Evolutionary conservation across 2,113 vertebrate species (phyloP).

Genomic region (Lophotis ruficrista): DNA sequence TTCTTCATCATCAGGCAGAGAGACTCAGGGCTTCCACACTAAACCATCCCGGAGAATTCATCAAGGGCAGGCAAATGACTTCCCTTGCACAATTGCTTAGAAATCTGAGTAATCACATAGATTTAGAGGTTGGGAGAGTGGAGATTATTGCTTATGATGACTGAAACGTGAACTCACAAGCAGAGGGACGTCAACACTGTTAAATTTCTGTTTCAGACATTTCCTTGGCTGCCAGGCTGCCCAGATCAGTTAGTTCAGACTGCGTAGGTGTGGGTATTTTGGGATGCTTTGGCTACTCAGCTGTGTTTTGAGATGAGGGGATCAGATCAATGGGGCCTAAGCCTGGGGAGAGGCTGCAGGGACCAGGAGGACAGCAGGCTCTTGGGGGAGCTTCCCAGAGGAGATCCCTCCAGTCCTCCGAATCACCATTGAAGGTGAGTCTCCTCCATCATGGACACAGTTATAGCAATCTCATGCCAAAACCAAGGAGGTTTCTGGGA

Average conservation of each 20-base stretch:
- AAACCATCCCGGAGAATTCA: background rate
- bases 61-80: background rate
- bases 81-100: background rate
- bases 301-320: background rate
- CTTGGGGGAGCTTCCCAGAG: background rate
- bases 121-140: background rate
- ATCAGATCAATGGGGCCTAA: fast-evolving
- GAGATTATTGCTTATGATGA: background rate
- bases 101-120: background rate
- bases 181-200: background rate
- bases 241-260: fast-evolving
- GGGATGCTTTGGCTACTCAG: background rate
- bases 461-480: background rate
- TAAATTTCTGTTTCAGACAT: background rate
- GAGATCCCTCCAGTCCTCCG: background rate
- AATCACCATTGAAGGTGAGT: background rate
- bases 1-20: background rate
- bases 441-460: background rate
- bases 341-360: background rate
- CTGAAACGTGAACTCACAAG: fast-evolving
- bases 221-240: background rate
- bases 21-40: background rate
- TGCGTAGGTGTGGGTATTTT: background rate
- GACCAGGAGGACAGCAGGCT: background rate
- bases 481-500: background rate